Percentiles rank a stretch among this genome's conserved stretches.
phyloP scores from a whole-genome alignment of 2,888 invertebrate species.

The Erynnis tages region DNA sequence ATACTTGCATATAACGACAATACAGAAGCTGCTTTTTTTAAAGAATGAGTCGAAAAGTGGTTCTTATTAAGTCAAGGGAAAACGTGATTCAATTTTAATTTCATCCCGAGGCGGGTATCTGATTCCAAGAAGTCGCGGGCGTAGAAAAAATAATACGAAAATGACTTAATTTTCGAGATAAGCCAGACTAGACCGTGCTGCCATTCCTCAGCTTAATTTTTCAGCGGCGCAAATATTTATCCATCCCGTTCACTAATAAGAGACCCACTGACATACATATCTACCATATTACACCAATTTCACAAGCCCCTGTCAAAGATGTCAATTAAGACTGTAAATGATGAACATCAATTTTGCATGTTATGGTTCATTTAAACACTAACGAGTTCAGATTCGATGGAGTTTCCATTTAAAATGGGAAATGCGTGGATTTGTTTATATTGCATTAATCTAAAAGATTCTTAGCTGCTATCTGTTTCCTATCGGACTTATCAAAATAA shows the following conservation, averaged over 20 bases:
- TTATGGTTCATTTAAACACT: slow-evolving; percentile 4
- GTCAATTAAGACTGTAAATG: slow-evolving; percentile 4
- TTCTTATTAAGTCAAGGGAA: no score
- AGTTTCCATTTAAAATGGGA: not conserved
- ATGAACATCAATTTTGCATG: slow-evolving; percentile 2
- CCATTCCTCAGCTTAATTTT: no score
- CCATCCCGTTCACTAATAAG: not conserved
- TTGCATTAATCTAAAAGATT: slow-evolving; percentile 5
- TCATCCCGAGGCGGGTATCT: no score
- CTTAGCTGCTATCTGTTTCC: slow-evolving; percentile 4
- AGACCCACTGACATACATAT: not conserved
- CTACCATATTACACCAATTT: not conserved
- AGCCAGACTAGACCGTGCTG: no score
- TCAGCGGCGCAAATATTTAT: not conserved
- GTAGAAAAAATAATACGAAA: no score
- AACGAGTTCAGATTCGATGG: not conserved
- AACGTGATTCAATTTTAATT: no score
- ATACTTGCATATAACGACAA: no score
- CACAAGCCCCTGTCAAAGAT: not conserved
- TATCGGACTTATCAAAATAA: slow-evolving; percentile 5
- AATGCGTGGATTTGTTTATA: not conserved
- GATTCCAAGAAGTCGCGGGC: no score
- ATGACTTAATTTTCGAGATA: no score
- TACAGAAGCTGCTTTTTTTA: no score
- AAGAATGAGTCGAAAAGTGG: no score